Evolutionary conservation across 1,140 invertebrate genomes (phyloP).

Genomic region (Batillaria attramentaria): DNA sequence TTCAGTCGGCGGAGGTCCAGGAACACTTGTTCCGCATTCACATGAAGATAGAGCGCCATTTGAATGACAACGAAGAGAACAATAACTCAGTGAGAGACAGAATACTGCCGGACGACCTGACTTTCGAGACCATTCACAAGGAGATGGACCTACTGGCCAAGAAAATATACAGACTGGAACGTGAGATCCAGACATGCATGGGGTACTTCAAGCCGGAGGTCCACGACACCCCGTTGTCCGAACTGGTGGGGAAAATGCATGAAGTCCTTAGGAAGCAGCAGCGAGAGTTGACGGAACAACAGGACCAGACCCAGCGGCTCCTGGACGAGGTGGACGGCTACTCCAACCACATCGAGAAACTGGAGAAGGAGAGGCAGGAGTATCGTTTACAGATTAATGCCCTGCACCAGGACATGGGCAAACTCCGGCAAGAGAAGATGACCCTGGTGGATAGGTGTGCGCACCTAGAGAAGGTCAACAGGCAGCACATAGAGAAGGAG

Average conservation of each 20-base stretch:
- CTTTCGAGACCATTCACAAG: slow-evolving; percentile 24
- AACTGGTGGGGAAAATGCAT: slow-evolving; percentile 12
- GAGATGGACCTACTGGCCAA: slow-evolving; percentile 19
- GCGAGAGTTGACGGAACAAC: neutral
- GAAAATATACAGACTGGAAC: slow-evolving; percentile 3
- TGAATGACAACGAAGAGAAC: neutral
- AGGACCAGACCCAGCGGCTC: neutral
- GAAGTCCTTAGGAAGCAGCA: neutral
- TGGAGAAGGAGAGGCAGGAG: slow-evolving; percentile 43
- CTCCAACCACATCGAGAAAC: slow-evolving; percentile 43
- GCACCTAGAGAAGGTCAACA: slow-evolving; percentile 45
- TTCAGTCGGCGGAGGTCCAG: neutral
- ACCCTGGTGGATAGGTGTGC: slow-evolving; percentile 37
- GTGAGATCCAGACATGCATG: neutral
- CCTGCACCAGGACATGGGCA: slow-evolving; percentile 46
- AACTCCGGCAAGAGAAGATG: slow-evolving; percentile 41
- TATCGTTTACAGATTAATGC: slow-evolving; percentile 42
- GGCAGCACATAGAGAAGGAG: slow-evolving; percentile 48
- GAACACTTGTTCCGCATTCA: slow-evolving; percentile 31
- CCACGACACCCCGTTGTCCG: slow-evolving; percentile 2
- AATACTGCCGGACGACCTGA: slow-evolving; percentile 29
- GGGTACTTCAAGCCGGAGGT: slow-evolving; percentile 16
- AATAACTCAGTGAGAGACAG: neutral
- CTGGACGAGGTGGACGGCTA: slow-evolving; percentile 5
- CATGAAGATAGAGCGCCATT: slow-evolving; percentile 25